Evolutionary conservation across 2,113 vertebrate species (phyloP), one percentile per base, ranked within the genome.

Genomic region (Bubalus kerabau): DNA sequence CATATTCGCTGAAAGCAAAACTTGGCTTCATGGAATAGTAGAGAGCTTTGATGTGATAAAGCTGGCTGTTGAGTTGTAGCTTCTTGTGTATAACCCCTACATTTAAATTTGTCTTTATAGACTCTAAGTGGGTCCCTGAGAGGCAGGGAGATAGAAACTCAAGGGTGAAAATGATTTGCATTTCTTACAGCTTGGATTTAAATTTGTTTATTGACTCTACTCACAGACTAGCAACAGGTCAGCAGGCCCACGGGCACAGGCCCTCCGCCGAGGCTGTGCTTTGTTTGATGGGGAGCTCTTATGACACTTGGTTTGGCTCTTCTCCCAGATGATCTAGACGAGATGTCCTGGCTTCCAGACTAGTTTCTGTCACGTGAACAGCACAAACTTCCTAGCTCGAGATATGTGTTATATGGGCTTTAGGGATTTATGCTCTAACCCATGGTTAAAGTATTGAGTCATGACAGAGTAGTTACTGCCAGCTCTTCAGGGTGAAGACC

Each of bases 361-460:
- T 89, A 93, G 89, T 98, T 97, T 98, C 98, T 98, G 94, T 98
- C 96, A 97, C 6, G 14, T 97, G 98, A 97, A 5, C 54, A 97
- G 23, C 83, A 90, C 94, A 95, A 76, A 90, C 83, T 97, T 97
- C 92, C 80, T 94, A 36, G 89, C 90, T 80, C 1, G 1, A 93
- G 71, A 95, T 52, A 74, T 10, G 43, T 83, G 91, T 97, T 97
- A 32, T 90, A 23, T 90, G 95, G 91, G 83, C 83, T 94, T 94
- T 94, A 93, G 80, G 94, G 96, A 97, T 97, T 97, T 97, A 84
- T 62, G 50, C 40, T 60, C 60, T 96, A 89, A 93, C 80, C 74
- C 16, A 2, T 13, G 52, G 95, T 87, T 60, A 84, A 87, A 95
- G 12, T 60, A 71, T 54, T 87, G 94, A 94, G 83, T 97, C 91